A percentile compares a stretch with the other conserved stretches of the same genome.
phyloP scores from a whole-genome alignment of 2,113 vertebrate genomes.

The Laterallus jamaicensis region DNA sequence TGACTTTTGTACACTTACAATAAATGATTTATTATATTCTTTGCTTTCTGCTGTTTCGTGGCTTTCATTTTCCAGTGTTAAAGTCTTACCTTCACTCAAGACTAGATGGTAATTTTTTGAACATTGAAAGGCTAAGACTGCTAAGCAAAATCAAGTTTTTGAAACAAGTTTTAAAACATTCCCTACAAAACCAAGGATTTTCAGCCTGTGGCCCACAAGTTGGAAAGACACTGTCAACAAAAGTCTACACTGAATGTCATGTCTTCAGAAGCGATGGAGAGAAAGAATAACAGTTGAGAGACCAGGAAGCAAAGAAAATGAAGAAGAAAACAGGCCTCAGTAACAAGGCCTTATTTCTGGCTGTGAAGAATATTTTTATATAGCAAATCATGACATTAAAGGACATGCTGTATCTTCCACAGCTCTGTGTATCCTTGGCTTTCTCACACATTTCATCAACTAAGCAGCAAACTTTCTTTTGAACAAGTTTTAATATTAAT shows the following conservation, averaged over 20 bases:
- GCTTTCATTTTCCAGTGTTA: not conserved
- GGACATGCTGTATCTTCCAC: not conserved
- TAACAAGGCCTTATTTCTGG: not conserved
- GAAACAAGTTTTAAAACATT: not conserved
- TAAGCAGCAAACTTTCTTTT: not conserved
- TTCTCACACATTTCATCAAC: not conserved
- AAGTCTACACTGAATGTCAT: not conserved
- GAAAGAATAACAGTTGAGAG: not conserved
- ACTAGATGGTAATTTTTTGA: not conserved
- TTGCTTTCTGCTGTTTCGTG: not conserved
- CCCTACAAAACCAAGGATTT: not conserved
- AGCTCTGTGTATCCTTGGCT: not conserved
- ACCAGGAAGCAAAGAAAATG: not conserved
- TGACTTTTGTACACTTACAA: not conserved
- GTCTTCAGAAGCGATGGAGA: not conserved
- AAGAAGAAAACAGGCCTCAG: not conserved
- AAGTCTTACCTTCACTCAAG: not conserved
- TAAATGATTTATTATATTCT: not conserved
- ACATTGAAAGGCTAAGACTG: not conserved
- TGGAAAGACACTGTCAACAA: not conserved
- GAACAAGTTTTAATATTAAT: not conserved
- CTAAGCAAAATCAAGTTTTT: not conserved
- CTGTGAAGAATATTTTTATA: not conserved
- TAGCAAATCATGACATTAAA: not conserved
- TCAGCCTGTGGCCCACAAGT: not conserved